Percentiles rank a stretch among this genome's conserved stretches.
These are phyloP conservation scores for Australoheros scitulus DNA, from an alignment of 2,113 vertebrate species.

Conservation along the genomic window DNA sequence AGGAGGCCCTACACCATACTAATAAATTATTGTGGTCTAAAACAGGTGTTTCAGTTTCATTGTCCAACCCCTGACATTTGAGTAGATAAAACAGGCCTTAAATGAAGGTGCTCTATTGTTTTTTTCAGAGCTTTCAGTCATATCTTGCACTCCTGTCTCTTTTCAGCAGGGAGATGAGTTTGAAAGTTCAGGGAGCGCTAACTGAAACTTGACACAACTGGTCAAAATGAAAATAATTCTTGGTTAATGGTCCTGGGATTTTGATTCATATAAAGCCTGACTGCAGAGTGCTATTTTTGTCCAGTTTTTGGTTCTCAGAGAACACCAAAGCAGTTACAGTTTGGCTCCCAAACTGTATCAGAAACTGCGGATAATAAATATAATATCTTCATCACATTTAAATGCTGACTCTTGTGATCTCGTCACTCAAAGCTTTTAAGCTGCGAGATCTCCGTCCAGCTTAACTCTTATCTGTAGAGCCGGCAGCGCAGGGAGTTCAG, in stretches of 20 bases:
- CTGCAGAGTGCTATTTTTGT: too few relatives aligned
- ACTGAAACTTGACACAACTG: background rate
- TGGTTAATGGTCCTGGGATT: background rate
- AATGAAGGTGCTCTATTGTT: background rate
- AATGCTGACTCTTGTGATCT: conserved; percentile 30
- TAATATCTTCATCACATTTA: conserved; percentile 23
- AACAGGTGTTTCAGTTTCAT: too few relatives aligned
- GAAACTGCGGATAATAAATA: conserved; percentile 25
- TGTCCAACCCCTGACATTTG: too few relatives aligned
- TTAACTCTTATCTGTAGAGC: conserved; percentile 39
- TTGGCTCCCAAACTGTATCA: conserved; percentile 33
- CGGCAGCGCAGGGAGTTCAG: background rate
- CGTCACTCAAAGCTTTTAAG: conserved; percentile 48
- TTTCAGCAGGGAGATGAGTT: background rate
- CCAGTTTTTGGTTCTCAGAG: background rate
- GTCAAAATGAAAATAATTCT: background rate
- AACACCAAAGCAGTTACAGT: conserved; percentile 37
- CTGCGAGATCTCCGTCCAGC: conserved; percentile 45
- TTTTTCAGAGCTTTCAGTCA: background rate
- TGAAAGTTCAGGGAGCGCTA: background rate
- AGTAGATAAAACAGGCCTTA: background rate
- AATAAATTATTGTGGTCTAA: too few relatives aligned
- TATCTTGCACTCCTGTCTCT: background rate
- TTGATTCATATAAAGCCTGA: background rate
- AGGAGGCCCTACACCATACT: too few relatives aligned